These are phyloP conservation scores for Ennomos quercinarius DNA, from an alignment of 2,888 invertebrate species.

Conservation along the genomic window DNA sequence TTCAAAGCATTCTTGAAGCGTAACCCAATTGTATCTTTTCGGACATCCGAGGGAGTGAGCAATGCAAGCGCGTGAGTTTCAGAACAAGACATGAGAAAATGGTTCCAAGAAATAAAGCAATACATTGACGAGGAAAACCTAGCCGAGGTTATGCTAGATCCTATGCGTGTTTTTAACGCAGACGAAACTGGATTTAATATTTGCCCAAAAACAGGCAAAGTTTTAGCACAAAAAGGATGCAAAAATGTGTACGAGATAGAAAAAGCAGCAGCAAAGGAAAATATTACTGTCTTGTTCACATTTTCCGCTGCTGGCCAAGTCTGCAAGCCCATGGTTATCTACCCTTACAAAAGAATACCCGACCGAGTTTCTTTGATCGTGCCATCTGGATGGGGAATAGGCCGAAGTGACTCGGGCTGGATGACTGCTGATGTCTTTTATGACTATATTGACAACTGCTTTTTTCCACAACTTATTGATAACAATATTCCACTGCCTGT, in stretches of 20 bases:
- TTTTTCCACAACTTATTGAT: no score
- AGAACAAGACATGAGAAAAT: conserved; percentile 28
- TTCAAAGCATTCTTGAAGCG: conserved; percentile 20
- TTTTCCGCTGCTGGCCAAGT: background rate
- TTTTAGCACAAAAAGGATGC: conserved; percentile 18
- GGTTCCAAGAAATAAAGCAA: no score
- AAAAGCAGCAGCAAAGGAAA: background rate
- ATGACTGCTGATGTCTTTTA: no score
- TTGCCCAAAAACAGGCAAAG: background rate
- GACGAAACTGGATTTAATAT: background rate
- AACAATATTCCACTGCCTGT: no score
- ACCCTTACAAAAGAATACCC: background rate
- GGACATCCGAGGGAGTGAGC: conserved; percentile 45
- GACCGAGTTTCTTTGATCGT: no score
- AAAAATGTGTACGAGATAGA: conserved; percentile 28
- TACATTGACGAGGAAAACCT: conserved; percentile 16
- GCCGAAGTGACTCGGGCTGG: no score
- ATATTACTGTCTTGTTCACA: no score
- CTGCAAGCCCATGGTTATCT: background rate
- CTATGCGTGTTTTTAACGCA: background rate
- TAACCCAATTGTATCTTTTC: conserved; percentile 33
- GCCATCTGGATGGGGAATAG: no score
- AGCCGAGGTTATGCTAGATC: background rate
- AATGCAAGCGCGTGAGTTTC: conserved; percentile 48
- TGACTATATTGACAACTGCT: no score